Percentiles rank a stretch among this genome's conserved stretches.
Conservation (phyloP, 2,113 vertebrate genomes). For the Emydura subglobosa region DNA sequence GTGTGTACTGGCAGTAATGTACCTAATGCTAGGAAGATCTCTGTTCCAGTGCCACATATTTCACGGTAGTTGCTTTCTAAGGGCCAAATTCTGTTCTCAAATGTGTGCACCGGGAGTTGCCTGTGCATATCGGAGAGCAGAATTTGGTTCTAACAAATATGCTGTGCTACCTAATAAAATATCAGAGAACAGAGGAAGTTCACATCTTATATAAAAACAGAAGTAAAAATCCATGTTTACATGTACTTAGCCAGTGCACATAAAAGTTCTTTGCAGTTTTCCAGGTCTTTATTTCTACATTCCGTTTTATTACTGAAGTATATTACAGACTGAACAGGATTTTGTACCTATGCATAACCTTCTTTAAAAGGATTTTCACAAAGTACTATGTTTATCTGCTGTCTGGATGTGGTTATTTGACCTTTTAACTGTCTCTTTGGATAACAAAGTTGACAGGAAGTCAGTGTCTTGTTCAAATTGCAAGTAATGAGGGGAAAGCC, state of each 20-base stretch:
- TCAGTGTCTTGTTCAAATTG: neutral
- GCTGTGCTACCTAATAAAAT: neutral
- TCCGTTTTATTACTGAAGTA: neutral
- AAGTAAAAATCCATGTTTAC: neutral
- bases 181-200: neutral
- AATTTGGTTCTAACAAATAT: neutral
- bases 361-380: constrained; percentile 3
- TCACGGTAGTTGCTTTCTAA: neutral
- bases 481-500: neutral
- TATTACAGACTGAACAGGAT: neutral
- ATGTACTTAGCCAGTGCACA: neutral
- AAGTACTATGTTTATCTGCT: neutral
- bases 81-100: neutral
- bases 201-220: neutral
- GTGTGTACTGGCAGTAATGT: neutral
- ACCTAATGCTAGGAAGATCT: neutral
- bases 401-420: neutral
- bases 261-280: neutral
- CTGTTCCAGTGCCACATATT: neutral
- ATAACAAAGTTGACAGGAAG: neutral
- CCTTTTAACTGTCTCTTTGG: neutral
- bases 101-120: neutral
- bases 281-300: neutral
- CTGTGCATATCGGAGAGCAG: neutral
- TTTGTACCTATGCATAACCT: constrained; percentile 2